phyloP scores from a whole-genome alignment of 1,140 invertebrate species.

The Subanguina moxae region DNA sequence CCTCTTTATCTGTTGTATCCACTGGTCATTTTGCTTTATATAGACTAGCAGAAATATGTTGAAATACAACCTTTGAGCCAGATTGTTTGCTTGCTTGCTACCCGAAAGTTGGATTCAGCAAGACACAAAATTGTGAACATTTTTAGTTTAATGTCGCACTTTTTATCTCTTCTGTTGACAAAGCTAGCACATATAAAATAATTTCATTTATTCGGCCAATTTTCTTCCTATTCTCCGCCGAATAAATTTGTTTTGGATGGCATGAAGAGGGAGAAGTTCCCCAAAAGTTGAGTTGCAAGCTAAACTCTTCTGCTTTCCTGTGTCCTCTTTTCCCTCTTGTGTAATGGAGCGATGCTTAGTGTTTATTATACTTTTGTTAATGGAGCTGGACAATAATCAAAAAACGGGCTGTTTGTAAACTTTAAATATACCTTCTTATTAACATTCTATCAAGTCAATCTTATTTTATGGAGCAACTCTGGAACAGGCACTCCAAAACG shows the following conservation, averaged over 20 bases:
- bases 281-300: background rate
- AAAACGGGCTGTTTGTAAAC: background rate
- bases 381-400: background rate
- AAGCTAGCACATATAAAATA: background rate
- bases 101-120: too few relatives aligned
- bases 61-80: too few relatives aligned
- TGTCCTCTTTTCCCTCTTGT: background rate
- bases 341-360: background rate
- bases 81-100: too few relatives aligned
- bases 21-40: too few relatives aligned
- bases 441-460: too few relatives aligned
- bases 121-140: too few relatives aligned
- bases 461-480: too few relatives aligned
- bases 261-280: background rate
- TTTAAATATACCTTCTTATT: background rate
- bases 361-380: background rate
- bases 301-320: too few relatives aligned
- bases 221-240: background rate
- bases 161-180: background rate
- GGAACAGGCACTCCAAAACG: too few relatives aligned
- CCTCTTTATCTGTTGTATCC: too few relatives aligned
- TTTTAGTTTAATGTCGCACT: too few relatives aligned
- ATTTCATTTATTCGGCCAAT: constrained; percentile 10
- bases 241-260: constrained; percentile 3
- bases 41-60: too few relatives aligned